phyloP scores from a whole-genome alignment of 2,113 vertebrate genomes.

The Conger conger region DNA sequence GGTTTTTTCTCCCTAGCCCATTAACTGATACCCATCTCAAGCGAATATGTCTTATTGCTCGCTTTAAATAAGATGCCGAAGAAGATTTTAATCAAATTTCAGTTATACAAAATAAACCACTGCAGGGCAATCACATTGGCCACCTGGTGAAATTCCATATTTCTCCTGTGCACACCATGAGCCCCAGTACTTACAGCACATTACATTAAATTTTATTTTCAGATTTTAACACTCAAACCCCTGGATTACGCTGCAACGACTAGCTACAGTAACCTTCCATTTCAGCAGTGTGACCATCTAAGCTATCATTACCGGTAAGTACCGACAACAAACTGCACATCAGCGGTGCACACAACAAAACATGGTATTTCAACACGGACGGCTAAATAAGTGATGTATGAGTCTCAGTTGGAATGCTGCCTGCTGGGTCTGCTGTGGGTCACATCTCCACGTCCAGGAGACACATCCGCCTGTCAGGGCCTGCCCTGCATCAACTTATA shows the following conservation, averaged over 20 bases:
- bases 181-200: not conserved
- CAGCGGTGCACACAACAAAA: not conserved
- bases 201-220: not conserved
- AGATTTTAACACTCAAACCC: not conserved
- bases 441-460: not conserved
- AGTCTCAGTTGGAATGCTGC: not conserved
- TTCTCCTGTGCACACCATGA: not conserved
- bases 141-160: not conserved
- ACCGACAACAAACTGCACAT: not conserved
- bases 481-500: constrained; percentile 7
- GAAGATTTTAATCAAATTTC: not conserved
- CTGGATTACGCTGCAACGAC: not conserved
- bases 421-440: not conserved
- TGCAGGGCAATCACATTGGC: not conserved
- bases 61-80: not conserved
- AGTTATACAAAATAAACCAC: not conserved
- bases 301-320: not conserved
- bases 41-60: not conserved
- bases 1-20: not conserved
- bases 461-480: not conserved
- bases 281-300: not conserved
- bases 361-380: not conserved
- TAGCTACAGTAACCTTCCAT: not conserved
- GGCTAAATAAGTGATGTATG: not conserved
- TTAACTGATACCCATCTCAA: constrained; percentile 4